Percentiles rank a stretch among this genome's conserved stretches.
phyloP scores from a whole-genome alignment of 2,888 invertebrate genomes.

The Phragmatobia fuliginosa region DNA sequence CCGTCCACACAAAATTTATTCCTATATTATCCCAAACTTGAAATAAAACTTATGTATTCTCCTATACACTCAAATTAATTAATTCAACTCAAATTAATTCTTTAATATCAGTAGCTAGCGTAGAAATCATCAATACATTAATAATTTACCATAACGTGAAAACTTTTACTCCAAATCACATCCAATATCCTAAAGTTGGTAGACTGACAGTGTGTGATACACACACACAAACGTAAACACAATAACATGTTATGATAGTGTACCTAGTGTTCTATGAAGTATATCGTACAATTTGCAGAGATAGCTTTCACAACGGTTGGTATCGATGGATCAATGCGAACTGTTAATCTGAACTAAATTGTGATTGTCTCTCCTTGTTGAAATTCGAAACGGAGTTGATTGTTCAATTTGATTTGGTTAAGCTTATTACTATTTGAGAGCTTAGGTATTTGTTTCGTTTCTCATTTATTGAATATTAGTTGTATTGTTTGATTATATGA shows the following conservation, averaged over 20 bases:
- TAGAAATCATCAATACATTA: background rate
- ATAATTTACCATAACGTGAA: background rate
- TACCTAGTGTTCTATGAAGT: conserved; percentile 36
- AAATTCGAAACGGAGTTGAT: conserved; percentile 31
- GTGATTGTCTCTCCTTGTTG: conserved; percentile 65
- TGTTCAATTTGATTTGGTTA: conserved; percentile 48
- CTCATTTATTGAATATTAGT: background rate
- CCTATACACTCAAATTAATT: too few species aligned
- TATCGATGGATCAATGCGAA: conserved; percentile 60
- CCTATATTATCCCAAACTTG: background rate
- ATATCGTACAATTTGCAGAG: conserved; percentile 66
- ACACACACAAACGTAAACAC: background rate
- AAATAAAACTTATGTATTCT: background rate
- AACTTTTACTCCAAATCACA: background rate
- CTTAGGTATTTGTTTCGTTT: background rate
- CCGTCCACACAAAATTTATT: background rate
- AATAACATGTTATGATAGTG: conserved; percentile 5
- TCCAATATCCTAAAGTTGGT: background rate
- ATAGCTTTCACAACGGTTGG: conserved; percentile 67
- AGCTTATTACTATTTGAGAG: background rate
- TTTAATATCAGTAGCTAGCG: background rate
- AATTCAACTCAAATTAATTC: background rate
- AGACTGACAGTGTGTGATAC: background rate
- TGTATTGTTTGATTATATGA: too few species aligned
- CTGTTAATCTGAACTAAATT: conserved; percentile 67